Percentiles rank a stretch among this genome's conserved stretches.
Evolutionary conservation across 2,888 invertebrate genomes (phyloP).

Genomic region (Zygothrica quintamaculata): DNA sequence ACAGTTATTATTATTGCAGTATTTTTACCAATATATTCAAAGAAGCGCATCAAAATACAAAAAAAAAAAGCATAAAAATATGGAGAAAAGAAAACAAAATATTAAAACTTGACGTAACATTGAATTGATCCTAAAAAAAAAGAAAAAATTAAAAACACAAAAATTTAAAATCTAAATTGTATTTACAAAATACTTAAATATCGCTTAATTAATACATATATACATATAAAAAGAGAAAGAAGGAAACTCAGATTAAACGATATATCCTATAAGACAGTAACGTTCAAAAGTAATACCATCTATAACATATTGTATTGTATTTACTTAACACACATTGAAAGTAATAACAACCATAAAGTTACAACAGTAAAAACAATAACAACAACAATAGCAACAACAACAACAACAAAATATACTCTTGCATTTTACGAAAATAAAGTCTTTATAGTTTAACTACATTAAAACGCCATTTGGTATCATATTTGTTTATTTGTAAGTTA

Average conservation of each 20-base stretch:
- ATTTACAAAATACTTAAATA: conserved; percentile 79
- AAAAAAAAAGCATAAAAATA: conserved; percentile 7
- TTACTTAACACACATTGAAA: conserved; percentile 69
- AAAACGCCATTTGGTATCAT: conserved; percentile 42
- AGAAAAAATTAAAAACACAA: too few relatives aligned
- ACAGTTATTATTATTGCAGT: conserved; percentile 74
- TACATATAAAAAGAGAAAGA: conserved; percentile 28
- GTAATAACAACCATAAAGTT: conserved; percentile 60
- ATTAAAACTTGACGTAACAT: conserved; percentile 64
- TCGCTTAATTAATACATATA: conserved; percentile 61
- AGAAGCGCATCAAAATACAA: conserved; percentile 49
- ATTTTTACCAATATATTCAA: conserved; percentile 65
- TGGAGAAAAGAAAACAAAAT: conserved; percentile 21
- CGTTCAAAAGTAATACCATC: conserved; percentile 46
- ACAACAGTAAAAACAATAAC: conserved; percentile 39
- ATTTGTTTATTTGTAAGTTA: conserved; percentile 46
- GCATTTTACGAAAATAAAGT: conserved; percentile 82
- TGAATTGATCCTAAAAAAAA: conserved; percentile 79
- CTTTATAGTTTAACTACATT: conserved; percentile 81
- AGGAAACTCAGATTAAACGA: conserved; percentile 34
- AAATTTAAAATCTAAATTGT: conserved; percentile 65
- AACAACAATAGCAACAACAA: conserved; percentile 37
- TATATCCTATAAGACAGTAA: conserved; percentile 64
- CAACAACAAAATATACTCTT: conserved; percentile 76
- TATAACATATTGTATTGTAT: conserved; percentile 66